Base-by-base conservation (phyloP, 2,113 vertebrate species). In the Grammomys dolichurus region DNA sequence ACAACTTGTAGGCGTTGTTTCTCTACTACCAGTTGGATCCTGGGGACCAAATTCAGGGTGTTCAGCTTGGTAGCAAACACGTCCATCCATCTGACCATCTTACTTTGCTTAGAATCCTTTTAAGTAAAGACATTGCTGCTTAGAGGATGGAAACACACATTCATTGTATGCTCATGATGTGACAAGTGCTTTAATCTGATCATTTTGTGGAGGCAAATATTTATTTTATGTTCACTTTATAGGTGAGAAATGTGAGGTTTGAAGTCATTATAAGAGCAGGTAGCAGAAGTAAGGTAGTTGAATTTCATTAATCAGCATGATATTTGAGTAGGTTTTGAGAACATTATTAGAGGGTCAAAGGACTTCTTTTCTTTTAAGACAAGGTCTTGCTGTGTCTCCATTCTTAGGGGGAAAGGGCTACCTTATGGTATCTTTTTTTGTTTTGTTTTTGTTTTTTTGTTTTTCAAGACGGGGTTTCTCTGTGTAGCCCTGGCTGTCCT, bases 271-370 rank as follows among this genome's bases (percentile, higher is more conserved):
- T 48, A 46, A 77, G 90, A 43, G 7, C 54, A 77, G 20, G 58
- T 36, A 36, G 54, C 28, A 88, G 19, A 80, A 20, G 40, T 43
- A 89, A 43, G 46, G 89, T 60, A 26, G 7, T 72, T 72, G 48
- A 85, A n/a, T 94, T 54, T 65, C 26, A 9, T 70, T 70, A n/a
- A 19, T 54, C 16, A 85, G 16, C 46, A n/a, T 51, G 33, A 87
- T 54, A 24, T 70, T 82, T 93, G 56, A 43, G 26, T 82, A 90
- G 69, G 2, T 43, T 95, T 91, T 91, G 67, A 72, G 77, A 77
- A 67, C 40, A 54, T 77, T 46, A 3, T 28, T 17, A 93, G 67
- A 22, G 28, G n/a, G 63, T 85, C 92, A 84, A 95, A 94, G n/a
- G 26, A 28, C n/a, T 20, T 89, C 9, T 69, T 19, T 85, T 31